Base-by-base conservation (phyloP, 2,113 vertebrate species). In the Colistium nudipinnis region DNA sequence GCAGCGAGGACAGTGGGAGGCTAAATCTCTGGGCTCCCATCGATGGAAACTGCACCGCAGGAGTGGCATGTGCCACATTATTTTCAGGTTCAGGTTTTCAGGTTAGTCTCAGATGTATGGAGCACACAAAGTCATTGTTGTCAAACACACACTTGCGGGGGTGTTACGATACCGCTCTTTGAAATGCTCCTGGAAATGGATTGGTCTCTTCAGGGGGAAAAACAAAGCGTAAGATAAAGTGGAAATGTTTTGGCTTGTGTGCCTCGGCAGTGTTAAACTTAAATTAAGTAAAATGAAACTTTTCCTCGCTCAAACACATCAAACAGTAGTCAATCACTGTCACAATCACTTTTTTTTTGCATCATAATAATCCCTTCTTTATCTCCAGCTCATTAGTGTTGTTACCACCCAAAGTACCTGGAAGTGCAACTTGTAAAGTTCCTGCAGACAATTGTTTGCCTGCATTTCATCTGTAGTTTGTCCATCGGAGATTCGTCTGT, bases 11-110 rank as follows among this genome's bases (percentile, higher is more conserved):
- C 59, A 25, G 78, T 25, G n/a, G 74, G 76, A 19, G 25, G 45
- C 64, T 70, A 57, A 68, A 69, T 48, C 72, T 63, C 49, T 35
- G 65, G 12, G 33, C 13, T 11, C 62, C 79, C 70, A 71, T 67
- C 78, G 74, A 74, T 72, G 51, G 51, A 65, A 78, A 64, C 27
- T 69, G 14, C 44, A 57, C 57, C 30, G 14, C 63, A 39, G 70
- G 76, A 49, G 43, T 43, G 7, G 54, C 19, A 33, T 64, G 24
- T 36, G 53, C 41, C 51, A 33, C 74, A n/a, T n/a, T n/a, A n/a
- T n/a, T n/a, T n/a, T n/a, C n/a, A n/a, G n/a, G n/a, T n/a, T n/a
- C n/a, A n/a, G n/a, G n/a, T n/a, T n/a, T n/a, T n/a, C n/a, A 61
- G 30, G 30, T 24, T 53, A 6, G 11, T 30, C 12, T 55, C 59